Evolutionary conservation across 2,113 vertebrate species (phyloP).

Genomic region (Macrotus californicus): DNA sequence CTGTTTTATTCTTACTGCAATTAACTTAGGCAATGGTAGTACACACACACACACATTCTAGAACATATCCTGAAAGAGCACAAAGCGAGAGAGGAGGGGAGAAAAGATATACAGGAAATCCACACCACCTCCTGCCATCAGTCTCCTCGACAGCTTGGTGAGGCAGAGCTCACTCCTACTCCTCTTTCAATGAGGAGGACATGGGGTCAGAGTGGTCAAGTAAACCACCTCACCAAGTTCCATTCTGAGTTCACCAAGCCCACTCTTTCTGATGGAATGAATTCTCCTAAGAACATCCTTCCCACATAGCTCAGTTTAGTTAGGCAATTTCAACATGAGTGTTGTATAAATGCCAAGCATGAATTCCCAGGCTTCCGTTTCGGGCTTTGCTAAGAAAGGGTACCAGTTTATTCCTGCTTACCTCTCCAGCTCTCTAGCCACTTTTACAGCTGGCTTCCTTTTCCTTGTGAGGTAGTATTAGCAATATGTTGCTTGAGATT

Average conservation of each 20-base stretch:
- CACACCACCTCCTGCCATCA: accelerated
- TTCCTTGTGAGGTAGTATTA: neutral
- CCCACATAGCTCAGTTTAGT: neutral
- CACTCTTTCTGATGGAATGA: neutral
- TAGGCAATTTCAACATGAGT: neutral
- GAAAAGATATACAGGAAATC: accelerated
- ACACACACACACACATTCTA: neutral
- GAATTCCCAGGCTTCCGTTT: neutral
- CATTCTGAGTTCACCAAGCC: neutral
- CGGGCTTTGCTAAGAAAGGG: neutral
- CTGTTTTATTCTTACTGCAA: neutral
- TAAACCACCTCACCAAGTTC: neutral
- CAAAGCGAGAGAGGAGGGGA: neutral
- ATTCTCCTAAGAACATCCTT: neutral
- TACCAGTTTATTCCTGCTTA: neutral
- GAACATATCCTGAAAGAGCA: neutral
- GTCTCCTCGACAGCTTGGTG: neutral
- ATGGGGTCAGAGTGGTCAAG: neutral
- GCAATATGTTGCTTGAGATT: neutral
- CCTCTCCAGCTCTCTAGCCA: neutral
- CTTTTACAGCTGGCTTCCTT: neutral
- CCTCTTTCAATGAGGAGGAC: neutral
- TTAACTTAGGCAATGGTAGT: neutral
- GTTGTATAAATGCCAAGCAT: neutral
- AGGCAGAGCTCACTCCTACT: accelerated